A percentile compares a stretch with the other conserved stretches of the same genome.
phyloP scores from a whole-genome alignment of 92 coral and sea anemone species.

The Porites evermanni region DNA sequence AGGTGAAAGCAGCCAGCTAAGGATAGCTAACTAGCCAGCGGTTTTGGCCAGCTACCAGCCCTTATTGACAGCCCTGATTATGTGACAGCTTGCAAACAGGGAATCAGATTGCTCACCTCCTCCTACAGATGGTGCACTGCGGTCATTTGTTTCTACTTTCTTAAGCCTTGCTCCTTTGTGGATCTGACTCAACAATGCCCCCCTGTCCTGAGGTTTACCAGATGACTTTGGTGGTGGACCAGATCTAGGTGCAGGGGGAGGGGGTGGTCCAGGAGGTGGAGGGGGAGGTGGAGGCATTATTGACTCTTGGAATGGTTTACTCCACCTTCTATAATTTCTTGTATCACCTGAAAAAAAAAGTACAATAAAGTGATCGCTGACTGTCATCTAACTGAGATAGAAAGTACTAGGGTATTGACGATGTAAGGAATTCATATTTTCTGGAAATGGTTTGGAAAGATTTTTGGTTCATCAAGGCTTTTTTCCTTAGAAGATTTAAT shows the following conservation, averaged over 20 bases:
- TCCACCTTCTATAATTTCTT: slow-evolving; percentile 27
- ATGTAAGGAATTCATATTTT: too few relatives aligned
- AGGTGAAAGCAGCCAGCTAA: too few relatives aligned
- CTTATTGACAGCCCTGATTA: too few relatives aligned
- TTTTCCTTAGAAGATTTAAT: too few relatives aligned
- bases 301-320: background rate
- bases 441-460: too few relatives aligned
- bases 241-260: slow-evolving; percentile 74
- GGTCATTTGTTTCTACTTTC: slow-evolving; percentile 89
- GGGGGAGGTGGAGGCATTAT: slow-evolving; percentile 93
- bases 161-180: slow-evolving; percentile 94
- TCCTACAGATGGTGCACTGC: slow-evolving; percentile 89
- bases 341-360: slow-evolving; percentile 22
- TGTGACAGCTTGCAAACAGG: too few relatives aligned
- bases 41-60: too few relatives aligned
- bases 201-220: slow-evolving; percentile 72
- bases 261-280: slow-evolving; percentile 93
- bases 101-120: slow-evolving; percentile 59
- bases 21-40: too few relatives aligned
- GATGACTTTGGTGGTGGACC: slow-evolving; percentile 75
- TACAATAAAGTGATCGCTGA: background rate
- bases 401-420: too few relatives aligned
- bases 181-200: slow-evolving; percentile 85
- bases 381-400: too few relatives aligned
- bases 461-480: too few relatives aligned